phyloP scores from a whole-genome alignment of 92 coral and sea anemone species.

The Epizoanthus stellaris region DNA sequence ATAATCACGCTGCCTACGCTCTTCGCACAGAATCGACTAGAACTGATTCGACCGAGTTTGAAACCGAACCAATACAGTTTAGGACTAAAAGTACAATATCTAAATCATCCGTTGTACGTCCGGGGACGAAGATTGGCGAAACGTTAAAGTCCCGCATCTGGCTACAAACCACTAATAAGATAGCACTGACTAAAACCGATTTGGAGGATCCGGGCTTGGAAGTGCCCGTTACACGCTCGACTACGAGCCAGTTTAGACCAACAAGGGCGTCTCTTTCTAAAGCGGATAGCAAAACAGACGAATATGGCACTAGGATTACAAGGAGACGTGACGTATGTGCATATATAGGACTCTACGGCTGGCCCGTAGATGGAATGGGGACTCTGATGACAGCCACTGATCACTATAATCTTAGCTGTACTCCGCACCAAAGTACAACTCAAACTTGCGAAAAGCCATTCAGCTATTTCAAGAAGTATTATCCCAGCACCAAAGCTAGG shows the following conservation, averaged over 20 bases:
- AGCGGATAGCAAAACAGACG: neutral
- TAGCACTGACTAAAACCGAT: neutral
- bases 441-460: constrained; percentile 66
- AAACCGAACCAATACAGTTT: neutral
- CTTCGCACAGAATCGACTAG: neutral
- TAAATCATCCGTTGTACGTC: too few relatives aligned
- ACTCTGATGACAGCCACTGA: neutral
- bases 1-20: neutral
- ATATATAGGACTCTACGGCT: constrained; percentile 25
- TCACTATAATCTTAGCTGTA: constrained; percentile 54
- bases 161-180: too few relatives aligned
- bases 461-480: constrained; percentile 60
- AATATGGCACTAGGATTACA: neutral
- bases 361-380: constrained; percentile 34
- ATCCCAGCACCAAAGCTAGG: constrained; percentile 51
- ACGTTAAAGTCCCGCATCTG: too few relatives aligned
- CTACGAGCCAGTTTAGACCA: neutral
- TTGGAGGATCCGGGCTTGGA: neutral
- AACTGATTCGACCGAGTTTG: neutral
- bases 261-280: neutral
- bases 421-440: constrained; percentile 56
- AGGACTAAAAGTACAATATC: neutral
- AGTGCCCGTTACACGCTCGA: neutral
- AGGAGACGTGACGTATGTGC: constrained; percentile 18
- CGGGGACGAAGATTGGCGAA: too few relatives aligned